Evolutionary conservation across 2,797 vertebrate genomes (phyloP), one percentile per base, ranked within the genome.

Genomic region (Mergus octosetaceus): DNA sequence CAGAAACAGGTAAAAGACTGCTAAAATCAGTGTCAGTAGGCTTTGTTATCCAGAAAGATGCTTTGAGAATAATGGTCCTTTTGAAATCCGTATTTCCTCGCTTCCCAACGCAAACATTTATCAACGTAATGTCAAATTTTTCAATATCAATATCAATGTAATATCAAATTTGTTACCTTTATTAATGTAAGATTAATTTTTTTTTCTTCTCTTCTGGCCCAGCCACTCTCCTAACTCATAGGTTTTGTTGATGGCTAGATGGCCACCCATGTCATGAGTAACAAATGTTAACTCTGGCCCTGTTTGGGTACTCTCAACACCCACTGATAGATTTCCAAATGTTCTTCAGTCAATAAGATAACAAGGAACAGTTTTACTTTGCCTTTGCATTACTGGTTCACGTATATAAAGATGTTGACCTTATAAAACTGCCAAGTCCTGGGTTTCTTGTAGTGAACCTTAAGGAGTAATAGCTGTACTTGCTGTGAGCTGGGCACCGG

Each of bases 401-500:
- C 10, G 20, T 43, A 21, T 72, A 66, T 69, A 47, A 88, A 77
- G 34, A 58, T 43, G 11, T 16, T 69, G 49, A 84, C 32, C 2
- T 0, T 72, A 51, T 47, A 58, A 78, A 90, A 75, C 28, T 93
- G 74, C 34, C 57, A 94, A 54, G 39, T 75, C 75, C 39, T 91
- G 38, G 3, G 20, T 87, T 78, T 94, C 49, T 75, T 65, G 43
- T 68, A 28, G 47, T 79, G 64, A 53, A 79, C 75, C 66, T 27
- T 74, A 90, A 94, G 79, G 51, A 90, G 25, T 81, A 93, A 61
- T 45, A 93, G 85, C 87, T 96, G 73, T 78, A 34, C 68, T 81
- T 78, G 65, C 56, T 78, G 39, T 81, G 80, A 15, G 19, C 66
- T 78, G 56, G 86, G 45, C 45, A 66, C 38, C 0, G 17, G 61